Conservation (phyloP, 2,113 vertebrate species). For the Rana temporaria region DNA sequence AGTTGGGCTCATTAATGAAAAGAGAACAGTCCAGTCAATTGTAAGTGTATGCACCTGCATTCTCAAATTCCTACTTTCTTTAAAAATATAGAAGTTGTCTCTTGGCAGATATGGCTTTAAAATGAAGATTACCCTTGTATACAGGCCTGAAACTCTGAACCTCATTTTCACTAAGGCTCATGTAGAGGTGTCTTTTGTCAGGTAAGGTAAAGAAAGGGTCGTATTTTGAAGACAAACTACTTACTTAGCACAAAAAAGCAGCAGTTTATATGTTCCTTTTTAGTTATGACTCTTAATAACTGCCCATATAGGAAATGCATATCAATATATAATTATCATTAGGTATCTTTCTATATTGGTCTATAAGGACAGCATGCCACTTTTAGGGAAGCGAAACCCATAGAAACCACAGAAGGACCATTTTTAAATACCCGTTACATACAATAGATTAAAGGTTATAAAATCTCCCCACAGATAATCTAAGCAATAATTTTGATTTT, state of each 20-base stretch:
- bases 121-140: conserved; percentile 45
- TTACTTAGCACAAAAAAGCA: conserved; percentile 50
- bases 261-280: conserved; percentile 39
- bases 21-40: conserved; percentile 49
- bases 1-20: conserved; percentile 17
- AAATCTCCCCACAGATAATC: conserved; percentile 44
- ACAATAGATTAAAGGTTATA: conserved; percentile 50
- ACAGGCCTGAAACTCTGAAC: conserved; percentile 23
- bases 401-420: conserved; percentile 55
- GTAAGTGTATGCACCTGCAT: conserved; percentile 42
- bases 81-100: conserved; percentile 54
- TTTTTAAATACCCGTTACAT: conserved; percentile 55
- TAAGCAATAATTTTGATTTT: conserved; percentile 33
- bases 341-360: conserved; percentile 56
- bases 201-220: conserved; percentile 7
- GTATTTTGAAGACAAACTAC: conserved; percentile 50
- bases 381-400: conserved; percentile 50
- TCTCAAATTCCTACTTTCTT: conserved; percentile 46
- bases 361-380: conserved; percentile 56
- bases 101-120: conserved; percentile 58
- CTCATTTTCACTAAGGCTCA: neutral
- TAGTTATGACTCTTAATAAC: conserved; percentile 34
- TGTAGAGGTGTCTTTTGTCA: conserved; percentile 34
- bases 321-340: conserved; percentile 52
- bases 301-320: conserved; percentile 52